These are phyloP conservation scores for Gracilinanus agilis DNA, from an alignment of 2,113 vertebrate genomes.

Conservation along the genomic window DNA sequence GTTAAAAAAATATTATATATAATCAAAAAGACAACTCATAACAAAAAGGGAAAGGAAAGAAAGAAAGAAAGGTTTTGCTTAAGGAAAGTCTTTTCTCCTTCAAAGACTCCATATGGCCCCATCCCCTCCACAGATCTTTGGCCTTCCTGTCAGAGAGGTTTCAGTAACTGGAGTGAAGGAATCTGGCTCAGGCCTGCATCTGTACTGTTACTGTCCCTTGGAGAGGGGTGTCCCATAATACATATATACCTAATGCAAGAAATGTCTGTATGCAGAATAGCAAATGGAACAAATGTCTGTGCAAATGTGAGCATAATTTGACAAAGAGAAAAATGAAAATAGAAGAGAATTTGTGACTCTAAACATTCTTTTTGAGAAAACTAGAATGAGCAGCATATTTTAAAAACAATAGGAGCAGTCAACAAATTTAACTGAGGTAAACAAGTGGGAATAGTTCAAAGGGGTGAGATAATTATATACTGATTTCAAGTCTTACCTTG, in stretches of 20 bases:
- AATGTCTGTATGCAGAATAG: neutral
- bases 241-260: neutral
- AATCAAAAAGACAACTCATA: neutral
- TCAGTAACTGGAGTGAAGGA: too few relatives aligned
- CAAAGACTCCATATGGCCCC: neutral
- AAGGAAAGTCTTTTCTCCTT: neutral
- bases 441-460: constrained; percentile 6
- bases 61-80: neutral
- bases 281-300: neutral
- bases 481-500: neutral
- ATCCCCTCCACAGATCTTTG: neutral
- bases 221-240: neutral
- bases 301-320: neutral
- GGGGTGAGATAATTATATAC: neutral
- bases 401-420: neutral
- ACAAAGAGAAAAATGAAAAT: neutral
- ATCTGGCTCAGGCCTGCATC: neutral
- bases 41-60: neutral
- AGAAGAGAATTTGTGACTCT: neutral
- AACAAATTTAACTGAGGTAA: neutral
- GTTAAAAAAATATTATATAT: neutral
- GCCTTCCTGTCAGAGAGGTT: neutral
- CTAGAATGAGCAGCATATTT: neutral
- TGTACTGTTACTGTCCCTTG: neutral
- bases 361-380: neutral